phyloP scores from a whole-genome alignment of 2,797 vertebrate species.

The Microctenopoma lineatum region DNA sequence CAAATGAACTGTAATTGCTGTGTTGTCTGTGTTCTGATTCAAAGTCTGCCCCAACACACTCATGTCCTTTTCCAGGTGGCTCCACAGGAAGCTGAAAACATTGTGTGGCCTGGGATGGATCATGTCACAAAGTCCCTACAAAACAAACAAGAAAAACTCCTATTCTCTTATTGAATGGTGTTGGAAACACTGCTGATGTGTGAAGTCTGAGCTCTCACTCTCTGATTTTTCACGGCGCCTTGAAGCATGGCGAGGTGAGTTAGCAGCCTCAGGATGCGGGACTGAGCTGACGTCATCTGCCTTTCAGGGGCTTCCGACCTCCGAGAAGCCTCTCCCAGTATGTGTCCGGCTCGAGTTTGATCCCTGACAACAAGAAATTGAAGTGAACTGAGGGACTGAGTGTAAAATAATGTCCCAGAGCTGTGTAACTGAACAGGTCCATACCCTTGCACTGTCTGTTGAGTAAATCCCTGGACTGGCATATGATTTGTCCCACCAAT shows the following conservation, averaged over 20 bases:
- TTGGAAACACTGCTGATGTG: not conserved
- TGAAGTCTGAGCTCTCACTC: conserved; percentile 51
- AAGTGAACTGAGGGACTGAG: not conserved
- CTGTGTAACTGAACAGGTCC: not conserved
- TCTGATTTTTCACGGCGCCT: conserved; percentile 50
- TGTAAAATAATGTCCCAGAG: not conserved
- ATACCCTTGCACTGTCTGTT: conserved; percentile 5
- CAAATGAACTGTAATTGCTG: conserved; percentile 72
- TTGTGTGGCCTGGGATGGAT: conserved; percentile 57
- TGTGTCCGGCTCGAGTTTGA: conserved; percentile 73
- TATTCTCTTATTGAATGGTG: not conserved
- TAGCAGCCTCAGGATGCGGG: conserved; percentile 72
- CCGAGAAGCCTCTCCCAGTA: conserved; percentile 62
- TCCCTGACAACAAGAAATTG: conserved; percentile 19
- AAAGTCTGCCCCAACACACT: conserved; percentile 65
- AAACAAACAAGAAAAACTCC: not conserved
- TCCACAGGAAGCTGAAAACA: conserved; percentile 74
- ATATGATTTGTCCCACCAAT: conserved; percentile 56
- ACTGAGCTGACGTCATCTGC: conserved; percentile 61
- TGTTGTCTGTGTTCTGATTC: conserved; percentile 76
- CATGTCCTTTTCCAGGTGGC: conserved; percentile 79
- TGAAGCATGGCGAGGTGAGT: conserved; percentile 82
- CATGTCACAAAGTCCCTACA: conserved; percentile 69
- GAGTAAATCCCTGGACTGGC: conserved; percentile 62
- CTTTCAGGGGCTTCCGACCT: conserved; percentile 79